A percentile compares a stretch with the other conserved stretches of the same genome.
These are phyloP conservation scores for Koerneria pararmatus DNA, from an alignment of 2,888 invertebrate genomes.

Conservation along the genomic window DNA sequence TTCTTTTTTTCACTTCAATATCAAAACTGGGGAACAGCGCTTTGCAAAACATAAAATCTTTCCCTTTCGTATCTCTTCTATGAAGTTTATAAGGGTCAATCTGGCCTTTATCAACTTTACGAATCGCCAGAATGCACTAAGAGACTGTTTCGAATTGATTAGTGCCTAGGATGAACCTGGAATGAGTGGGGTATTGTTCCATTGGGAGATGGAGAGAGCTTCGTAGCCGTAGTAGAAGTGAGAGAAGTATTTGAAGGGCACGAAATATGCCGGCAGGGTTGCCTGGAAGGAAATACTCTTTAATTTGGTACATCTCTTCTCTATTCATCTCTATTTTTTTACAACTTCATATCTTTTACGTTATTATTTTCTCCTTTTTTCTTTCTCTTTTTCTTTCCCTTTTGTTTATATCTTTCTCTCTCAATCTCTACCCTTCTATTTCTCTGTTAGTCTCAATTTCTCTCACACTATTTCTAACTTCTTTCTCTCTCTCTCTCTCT, in stretches of 20 bases:
- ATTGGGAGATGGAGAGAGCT: constrained; percentile 60
- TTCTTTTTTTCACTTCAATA: too few relatives aligned
- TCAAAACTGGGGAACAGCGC: too few relatives aligned
- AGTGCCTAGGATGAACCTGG: too few relatives aligned
- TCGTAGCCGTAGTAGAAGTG: constrained; percentile 62
- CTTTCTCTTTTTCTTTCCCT: too few relatives aligned
- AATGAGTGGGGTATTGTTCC: constrained; percentile 55
- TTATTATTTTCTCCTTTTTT: too few relatives aligned
- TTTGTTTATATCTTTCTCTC: not conserved
- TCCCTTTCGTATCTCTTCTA: not conserved
- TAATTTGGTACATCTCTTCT: too few relatives aligned
- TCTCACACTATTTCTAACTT: not conserved
- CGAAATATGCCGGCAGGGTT: constrained; percentile 60
- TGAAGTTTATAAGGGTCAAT: not conserved
- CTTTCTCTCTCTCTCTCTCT: not conserved
- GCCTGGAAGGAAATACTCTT: constrained; percentile 75
- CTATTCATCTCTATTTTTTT: too few relatives aligned
- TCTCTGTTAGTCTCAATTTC: not conserved
- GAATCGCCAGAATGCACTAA: too few relatives aligned
- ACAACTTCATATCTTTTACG: too few relatives aligned
- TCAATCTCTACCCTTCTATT: not conserved
- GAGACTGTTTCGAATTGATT: too few relatives aligned
- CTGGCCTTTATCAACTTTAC: not conserved
- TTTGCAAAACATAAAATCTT: constrained; percentile 9
- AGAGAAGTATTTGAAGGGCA: constrained; percentile 61